Evolutionary conservation across 2,888 invertebrate genomes (phyloP).

Genomic region (Patella pellucida): DNA sequence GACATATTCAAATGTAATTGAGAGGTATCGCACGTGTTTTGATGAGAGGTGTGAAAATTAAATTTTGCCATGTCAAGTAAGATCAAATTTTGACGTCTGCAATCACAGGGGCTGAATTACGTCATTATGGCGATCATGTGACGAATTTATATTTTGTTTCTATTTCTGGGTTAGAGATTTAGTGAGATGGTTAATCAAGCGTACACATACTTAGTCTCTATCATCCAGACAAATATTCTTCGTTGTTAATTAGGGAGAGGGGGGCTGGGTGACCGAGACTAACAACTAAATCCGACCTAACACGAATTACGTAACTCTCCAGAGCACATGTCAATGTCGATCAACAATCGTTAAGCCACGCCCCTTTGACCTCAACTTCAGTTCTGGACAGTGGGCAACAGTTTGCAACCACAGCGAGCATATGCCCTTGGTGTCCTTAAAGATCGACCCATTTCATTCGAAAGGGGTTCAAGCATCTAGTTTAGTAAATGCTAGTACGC

Average conservation of each 20-base stretch:
- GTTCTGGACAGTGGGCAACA: background rate
- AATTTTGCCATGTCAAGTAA: background rate
- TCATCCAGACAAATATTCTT: too few species aligned
- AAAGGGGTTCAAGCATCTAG: too few species aligned
- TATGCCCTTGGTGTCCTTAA: conserved; percentile 7
- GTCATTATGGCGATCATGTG: background rate
- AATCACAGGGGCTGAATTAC: background rate
- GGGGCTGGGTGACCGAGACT: too few species aligned
- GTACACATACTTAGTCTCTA: background rate
- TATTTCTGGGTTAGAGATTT: background rate
- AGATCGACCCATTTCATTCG: background rate
- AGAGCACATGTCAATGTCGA: conserved; percentile 8
- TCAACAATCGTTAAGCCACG: conserved; percentile 1
- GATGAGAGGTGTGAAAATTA: background rate
- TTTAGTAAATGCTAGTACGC: too few species aligned
- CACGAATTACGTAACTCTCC: background rate
- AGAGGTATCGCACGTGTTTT: background rate
- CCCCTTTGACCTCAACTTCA: background rate
- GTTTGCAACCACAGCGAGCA: background rate
- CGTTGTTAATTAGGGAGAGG: too few species aligned
- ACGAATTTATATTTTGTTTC: conserved; percentile 2
- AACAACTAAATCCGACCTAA: background rate
- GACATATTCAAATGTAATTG: background rate
- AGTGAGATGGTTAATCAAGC: background rate
- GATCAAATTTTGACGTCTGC: conserved; percentile 7